Evolutionary conservation across 2,888 invertebrate species (phyloP), one percentile per base, ranked within the genome.

Genomic region (Tanaodytes sp.): DNA sequence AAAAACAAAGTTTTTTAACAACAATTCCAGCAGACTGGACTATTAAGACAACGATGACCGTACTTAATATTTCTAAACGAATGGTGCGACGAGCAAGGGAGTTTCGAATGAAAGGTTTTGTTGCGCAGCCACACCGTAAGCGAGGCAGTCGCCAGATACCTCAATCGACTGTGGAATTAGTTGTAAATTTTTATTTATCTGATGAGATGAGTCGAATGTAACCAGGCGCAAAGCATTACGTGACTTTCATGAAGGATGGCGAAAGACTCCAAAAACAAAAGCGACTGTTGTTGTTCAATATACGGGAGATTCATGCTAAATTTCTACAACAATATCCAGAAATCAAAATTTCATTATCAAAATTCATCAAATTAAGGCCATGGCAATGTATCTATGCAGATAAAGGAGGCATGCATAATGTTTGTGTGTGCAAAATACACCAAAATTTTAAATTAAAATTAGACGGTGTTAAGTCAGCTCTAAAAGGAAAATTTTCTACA

Each of bases 21-120:
- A 65, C 51, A 31, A 30, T 65, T 18, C 52, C 65, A 11, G 9
- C 12, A 2, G 58, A 65, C 19, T 65, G 65, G 65, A 45, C 33
- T 36, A 51, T 58, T 9, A 43, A 49, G 51, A 51, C 43, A 65
- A 51, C 39, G 20, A 65, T n/a, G 16, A 2, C 18, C 14, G 18
- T 51, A 39, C 19, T 65, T 9, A 45, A 45, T 12, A 46, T 65
- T 57, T 57, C 64, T 1, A 23, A 54, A 43, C 55, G 48, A 37
- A 57, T 57, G 51, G 64, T 51, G 19, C 57, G 64, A 42, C 16
- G 16, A 37, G 49, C 39, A 14, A 64, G 51, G 42, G 57, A 57
- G 16, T 57, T 49, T 27, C 40, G 64, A 27, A 1, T 11, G 33
- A 45, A 57, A 19, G 58, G 57, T 37, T 65, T 65, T 45, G 43